Base-by-base conservation (phyloP, 1,140 invertebrate genomes). In the Diploscapter pachys region DNA sequence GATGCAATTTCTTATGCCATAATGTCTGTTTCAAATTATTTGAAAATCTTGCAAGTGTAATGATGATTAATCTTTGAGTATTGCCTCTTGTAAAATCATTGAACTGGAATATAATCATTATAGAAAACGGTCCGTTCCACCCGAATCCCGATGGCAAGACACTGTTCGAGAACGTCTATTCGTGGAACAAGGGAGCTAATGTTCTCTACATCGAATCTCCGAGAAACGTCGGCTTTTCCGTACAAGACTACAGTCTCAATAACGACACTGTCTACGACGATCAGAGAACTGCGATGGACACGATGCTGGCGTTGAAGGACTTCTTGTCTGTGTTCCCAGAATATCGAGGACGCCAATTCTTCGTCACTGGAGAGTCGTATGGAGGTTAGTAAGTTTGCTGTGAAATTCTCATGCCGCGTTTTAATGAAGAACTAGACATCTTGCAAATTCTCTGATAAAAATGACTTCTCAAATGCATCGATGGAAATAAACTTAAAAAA, bases 131-230 rank as follows among this genome's bases (percentile, higher is more conserved):
- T 9, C 89, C 89, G 48, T 88, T 86, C 77, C 81, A 78, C 71
- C 78, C 86, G 6, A 80, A 80, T 56, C 62, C 65, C 63, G 78
- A 83, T 79, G 86, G 86, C 5, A 80, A 81, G 67, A 86, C 81
- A 11, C 71, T 88, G 2, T 78, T 76, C 11, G 75, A 81, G 52
- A 89, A 89, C 75, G 71, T 81, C 6, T 88, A 86, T 79, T 82
- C 85, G 67, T 89, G 88, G 88, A 88, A 89, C 77, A 85, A 80
- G 67, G 87, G 86, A 74, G 91, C 92, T 56, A 94, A 93, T 84
- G 92, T 95, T 50, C 63, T 89, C 4, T 89, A 86, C 78, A 72
- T 89, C 51, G 89, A 89, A 77, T 85, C 88, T 8, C 89, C 89
- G 66, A 87, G 87, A 57, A 87, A 88, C 74, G 89, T 89, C 65